These are phyloP conservation scores for Drosophila athabasca DNA, from an alignment of 1,140 invertebrate genomes.

Conservation along the genomic window DNA sequence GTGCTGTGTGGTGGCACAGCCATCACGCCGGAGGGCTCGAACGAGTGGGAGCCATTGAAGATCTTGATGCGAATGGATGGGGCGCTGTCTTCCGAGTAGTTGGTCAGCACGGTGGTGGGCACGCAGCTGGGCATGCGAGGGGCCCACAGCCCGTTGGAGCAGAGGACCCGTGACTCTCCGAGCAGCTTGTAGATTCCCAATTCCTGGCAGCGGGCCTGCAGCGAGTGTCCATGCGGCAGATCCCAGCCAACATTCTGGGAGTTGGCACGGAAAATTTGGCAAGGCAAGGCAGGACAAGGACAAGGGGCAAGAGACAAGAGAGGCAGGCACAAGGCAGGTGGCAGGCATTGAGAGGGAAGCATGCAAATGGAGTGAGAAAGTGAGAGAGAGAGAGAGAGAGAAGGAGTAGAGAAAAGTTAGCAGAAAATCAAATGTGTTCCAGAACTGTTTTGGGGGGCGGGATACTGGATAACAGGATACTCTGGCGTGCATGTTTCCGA, in stretches of 20 bases:
- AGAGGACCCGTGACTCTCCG: conserved; percentile 87
- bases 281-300: neutral
- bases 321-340: conserved; percentile 15
- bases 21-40: conserved; percentile 90
- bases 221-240: conserved; percentile 87
- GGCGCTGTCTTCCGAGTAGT: conserved; percentile 93
- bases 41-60: conserved; percentile 90
- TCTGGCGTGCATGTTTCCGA: conserved; percentile 42
- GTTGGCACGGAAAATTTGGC: conserved; percentile 6
- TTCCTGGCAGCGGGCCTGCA: conserved; percentile 90
- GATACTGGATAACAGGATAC: neutral
- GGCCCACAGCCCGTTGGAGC: conserved; percentile 92
- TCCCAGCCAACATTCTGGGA: conserved; percentile 82
- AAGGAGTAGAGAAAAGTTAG: conserved; percentile 52
- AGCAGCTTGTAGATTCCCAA: conserved; percentile 92
- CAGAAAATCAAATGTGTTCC: conserved; percentile 36
- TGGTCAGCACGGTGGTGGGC: conserved; percentile 91
- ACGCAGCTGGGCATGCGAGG: conserved; percentile 90
- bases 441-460: conserved; percentile 2
- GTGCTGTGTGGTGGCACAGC: conserved; percentile 93
- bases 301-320: conserved; percentile 12
- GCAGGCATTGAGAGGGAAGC: conserved; percentile 3
- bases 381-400: conserved; percentile 34
- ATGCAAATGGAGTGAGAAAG: neutral
- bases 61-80: conserved; percentile 92